These are phyloP conservation scores for Varecia variegata DNA, from an alignment of 2,797 vertebrate genomes.

Conservation along the genomic window DNA sequence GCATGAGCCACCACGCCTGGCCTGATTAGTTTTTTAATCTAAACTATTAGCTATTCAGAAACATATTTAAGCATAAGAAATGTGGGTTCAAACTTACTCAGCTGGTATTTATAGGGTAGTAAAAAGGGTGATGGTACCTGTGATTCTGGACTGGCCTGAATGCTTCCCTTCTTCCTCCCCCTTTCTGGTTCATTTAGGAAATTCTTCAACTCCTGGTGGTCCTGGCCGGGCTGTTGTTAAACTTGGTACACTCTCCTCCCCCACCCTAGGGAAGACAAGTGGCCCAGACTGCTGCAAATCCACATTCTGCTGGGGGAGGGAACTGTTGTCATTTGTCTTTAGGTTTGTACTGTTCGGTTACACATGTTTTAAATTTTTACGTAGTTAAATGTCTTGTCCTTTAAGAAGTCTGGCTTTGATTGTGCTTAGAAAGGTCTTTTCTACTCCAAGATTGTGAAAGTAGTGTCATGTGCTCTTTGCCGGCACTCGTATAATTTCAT, in stretches of 20 bases:
- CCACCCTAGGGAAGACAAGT: background rate
- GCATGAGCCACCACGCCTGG: background rate
- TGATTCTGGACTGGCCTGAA: background rate
- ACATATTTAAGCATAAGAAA: background rate
- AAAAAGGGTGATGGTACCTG: background rate
- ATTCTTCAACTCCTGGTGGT: background rate
- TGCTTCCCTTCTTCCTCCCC: background rate
- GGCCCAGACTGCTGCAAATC: background rate
- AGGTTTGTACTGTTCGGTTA: background rate
- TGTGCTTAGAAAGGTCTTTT: constrained; percentile 26
- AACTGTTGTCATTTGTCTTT: background rate
- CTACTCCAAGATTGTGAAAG: background rate
- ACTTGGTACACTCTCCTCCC: background rate
- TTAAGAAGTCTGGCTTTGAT: constrained; percentile 48
- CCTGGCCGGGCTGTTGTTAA: background rate
- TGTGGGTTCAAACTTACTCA: background rate
- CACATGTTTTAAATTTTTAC: constrained; percentile 29
- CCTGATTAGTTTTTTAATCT: background rate
- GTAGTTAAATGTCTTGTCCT: constrained; percentile 41
- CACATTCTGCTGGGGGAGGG: background rate
- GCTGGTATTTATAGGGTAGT: background rate
- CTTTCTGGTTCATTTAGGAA: background rate
- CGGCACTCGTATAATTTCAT: background rate
- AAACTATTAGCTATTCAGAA: background rate
- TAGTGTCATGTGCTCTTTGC: constrained; percentile 14